Conservation (phyloP, 1,140 invertebrate genomes). For the Drosophila melanogaster region Release_6_plus_ISO1_MT NT_033779.5:13547001-13547500, state of each 20-base stretch:
- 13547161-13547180: slow-evolving; percentile 36
- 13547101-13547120: slow-evolving; percentile 63
- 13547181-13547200: slow-evolving; percentile 5
- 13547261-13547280: slow-evolving; percentile 64
- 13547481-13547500: slow-evolving; percentile 55
- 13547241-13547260: slow-evolving; percentile 50
- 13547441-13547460: slow-evolving; percentile 76
- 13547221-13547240: slow-evolving; percentile 39
- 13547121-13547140: slow-evolving; percentile 37
- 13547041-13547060: slow-evolving; percentile 62
- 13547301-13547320: slow-evolving; percentile 39
- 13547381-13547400: slow-evolving; percentile 75
- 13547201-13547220: slow-evolving; percentile 37
- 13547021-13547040: slow-evolving; percentile 43
- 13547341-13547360: slow-evolving; percentile 19
- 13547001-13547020: slow-evolving; percentile 43
- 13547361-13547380: slow-evolving; percentile 37
- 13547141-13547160: slow-evolving; percentile 61
- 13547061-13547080: slow-evolving; percentile 73
- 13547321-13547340: slow-evolving; percentile 32
- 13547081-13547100: slow-evolving; percentile 37
- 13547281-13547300: slow-evolving; percentile 58
- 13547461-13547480: slow-evolving; percentile 76
- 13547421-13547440: slow-evolving; percentile 65
- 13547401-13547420: slow-evolving; percentile 66